These are phyloP conservation scores for Dioctria rufipes DNA, from an alignment of 2,888 invertebrate genomes.

Conservation along the genomic window DNA sequence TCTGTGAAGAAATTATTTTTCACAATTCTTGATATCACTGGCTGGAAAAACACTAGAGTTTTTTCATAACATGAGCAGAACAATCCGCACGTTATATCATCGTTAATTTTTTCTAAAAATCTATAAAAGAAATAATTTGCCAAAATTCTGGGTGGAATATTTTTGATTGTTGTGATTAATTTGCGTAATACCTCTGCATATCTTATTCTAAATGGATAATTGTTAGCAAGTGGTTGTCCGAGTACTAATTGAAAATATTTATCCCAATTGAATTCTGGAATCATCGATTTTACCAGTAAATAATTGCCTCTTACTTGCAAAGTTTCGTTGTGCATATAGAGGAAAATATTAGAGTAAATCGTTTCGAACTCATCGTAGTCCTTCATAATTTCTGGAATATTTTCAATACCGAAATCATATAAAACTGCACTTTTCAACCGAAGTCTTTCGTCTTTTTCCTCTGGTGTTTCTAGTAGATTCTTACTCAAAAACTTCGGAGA, in stretches of 20 bases:
- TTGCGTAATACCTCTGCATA: neutral
- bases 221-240: neutral
- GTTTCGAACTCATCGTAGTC: slow-evolving; percentile 6
- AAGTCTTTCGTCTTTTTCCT: neutral
- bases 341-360: neutral
- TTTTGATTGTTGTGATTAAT: neutral
- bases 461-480: no score
- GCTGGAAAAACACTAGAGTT: slow-evolving; percentile 8
- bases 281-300: slow-evolving; percentile 13
- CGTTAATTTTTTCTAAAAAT: slow-evolving; percentile 4
- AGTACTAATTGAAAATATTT: slow-evolving; percentile 1
- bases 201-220: slow-evolving; percentile 3
- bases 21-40: slow-evolving; percentile 9
- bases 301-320: slow-evolving; percentile 28
- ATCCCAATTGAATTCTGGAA: slow-evolving; percentile 38
- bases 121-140: slow-evolving; percentile 21
- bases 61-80: slow-evolving; percentile 6
- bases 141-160: neutral
- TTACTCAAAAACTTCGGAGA: neutral
- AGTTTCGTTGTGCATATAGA: neutral
- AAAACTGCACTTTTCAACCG: neutral
- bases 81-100: neutral
- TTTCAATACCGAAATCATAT: neutral
- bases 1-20: slow-evolving; percentile 19
- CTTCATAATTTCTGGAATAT: neutral